These are phyloP conservation scores for Miltochrista miniata DNA, from an alignment of 2,888 invertebrate species.

Conservation along the genomic window DNA sequence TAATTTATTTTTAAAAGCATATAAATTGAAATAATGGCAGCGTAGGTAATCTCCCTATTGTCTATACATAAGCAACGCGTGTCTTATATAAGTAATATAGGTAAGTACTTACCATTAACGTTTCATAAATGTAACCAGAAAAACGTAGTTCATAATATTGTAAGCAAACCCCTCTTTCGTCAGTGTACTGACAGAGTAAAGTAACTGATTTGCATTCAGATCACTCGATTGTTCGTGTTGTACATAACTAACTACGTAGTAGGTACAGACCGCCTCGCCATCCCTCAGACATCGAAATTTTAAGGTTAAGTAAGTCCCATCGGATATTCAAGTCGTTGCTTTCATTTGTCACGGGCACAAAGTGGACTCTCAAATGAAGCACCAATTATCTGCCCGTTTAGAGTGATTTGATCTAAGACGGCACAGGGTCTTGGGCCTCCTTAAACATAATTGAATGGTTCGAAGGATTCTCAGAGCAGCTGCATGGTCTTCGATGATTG, in stretches of 20 bases:
- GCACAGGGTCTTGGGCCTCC: slow-evolving; percentile 2
- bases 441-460: slow-evolving; percentile 20
- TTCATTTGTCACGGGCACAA: neutral
- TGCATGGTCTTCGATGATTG: slow-evolving; percentile 16
- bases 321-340: neutral
- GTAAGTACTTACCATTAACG: no score
- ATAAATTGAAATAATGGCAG: no score
- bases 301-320: neutral
- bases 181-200: no score
- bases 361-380: neutral
- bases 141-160: no score
- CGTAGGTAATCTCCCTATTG: no score
- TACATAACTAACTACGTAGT: neutral
- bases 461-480: slow-evolving; percentile 8
- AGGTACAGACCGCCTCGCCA: no score
- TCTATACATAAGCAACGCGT: no score
- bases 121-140: no score
- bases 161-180: no score
- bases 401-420: slow-evolving; percentile 5
- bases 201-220: no score
- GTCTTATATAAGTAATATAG: no score
- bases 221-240: neutral
- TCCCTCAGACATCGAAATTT: neutral
- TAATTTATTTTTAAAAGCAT: no score
- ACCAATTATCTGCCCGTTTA: slow-evolving; percentile 2